Evolutionary conservation across 1,140 invertebrate genomes (phyloP), one percentile per base, ranked within the genome.

Genomic region (Drosophila simulans): DNA sequence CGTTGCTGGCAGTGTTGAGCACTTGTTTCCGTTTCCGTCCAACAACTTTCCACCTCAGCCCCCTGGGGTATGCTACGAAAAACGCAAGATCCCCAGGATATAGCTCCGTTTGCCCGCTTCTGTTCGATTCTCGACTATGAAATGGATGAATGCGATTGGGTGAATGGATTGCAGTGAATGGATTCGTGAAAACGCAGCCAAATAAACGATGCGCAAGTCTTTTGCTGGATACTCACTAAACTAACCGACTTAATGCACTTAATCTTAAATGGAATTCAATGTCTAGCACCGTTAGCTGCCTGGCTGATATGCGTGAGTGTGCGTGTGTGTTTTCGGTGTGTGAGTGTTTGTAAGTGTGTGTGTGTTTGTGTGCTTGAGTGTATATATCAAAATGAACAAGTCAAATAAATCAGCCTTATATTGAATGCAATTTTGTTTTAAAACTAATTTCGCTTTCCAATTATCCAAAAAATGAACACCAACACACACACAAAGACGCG

Each of bases 371-470:
- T 40, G 49, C 39, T 17, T 5, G 17, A 5, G 66, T 75, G 46
- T 56, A 46, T 55, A 62, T 80, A 85, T 77, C 71, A 80, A 85
- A 85, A 85, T 76, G 82, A 85, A 88, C 83, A 71, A 81, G 83
- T 86, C 83, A 86, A 86, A 86, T 86, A 86, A 86, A 86, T 86
- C 83, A 86, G 83, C 83, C 83, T 86, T 86, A 86, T 86, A 76
- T 86, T 83, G 75, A 86, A 86, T 86, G 75, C 83, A 88, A 82
- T 78, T 78, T 86, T 71, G 49, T 71, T 62, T 84, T 60, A 74
- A 58, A 85, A 86, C 83, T 86, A 86, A 86, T 88, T 79, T 82
- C 45, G 64, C 46, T 68, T 66, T 84, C 65, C 81, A 85, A 85
- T 81, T 81, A 25, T 69, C 49, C 70, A 77, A 82, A 76, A 75